Evolutionary conservation across 2,113 vertebrate genomes (phyloP).

Genomic region (Tyto alba): DNA sequence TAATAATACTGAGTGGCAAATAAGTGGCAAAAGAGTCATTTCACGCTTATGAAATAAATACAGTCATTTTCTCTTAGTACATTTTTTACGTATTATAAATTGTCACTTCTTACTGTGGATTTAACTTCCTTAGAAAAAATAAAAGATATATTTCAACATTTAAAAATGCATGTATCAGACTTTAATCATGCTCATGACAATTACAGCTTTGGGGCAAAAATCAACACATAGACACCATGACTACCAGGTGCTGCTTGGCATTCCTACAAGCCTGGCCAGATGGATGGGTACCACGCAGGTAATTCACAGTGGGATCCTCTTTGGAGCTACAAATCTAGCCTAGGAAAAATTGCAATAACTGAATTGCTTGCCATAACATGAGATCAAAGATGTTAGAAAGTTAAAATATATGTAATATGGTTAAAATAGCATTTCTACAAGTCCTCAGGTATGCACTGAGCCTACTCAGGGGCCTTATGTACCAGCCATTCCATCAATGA

Average conservation of each 20-base stretch:
- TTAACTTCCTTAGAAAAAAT: neutral
- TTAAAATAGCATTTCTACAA: neutral
- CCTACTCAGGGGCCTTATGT: neutral
- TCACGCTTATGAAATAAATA: neutral
- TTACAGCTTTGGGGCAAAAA: neutral
- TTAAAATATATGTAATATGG: neutral
- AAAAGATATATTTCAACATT: neutral
- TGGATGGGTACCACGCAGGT: rapidly evolving
- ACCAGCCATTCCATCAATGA: constrained; percentile 1
- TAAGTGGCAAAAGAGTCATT: neutral
- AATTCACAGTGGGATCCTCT: neutral
- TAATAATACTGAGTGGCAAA: neutral
- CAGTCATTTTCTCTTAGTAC: neutral
- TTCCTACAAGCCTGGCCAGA: neutral
- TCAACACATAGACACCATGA: neutral
- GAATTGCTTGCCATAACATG: neutral
- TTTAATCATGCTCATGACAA: neutral
- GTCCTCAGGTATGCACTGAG: neutral
- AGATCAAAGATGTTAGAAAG: neutral
- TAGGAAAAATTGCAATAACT: neutral
- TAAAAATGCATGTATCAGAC: neutral
- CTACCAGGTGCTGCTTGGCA: neutral
- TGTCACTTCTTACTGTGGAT: neutral
- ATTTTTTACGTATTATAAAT: neutral
- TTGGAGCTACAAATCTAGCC: neutral